A percentile compares a stretch with the other conserved stretches of the same genome.
These are phyloP conservation scores for Trypoxylon attenuatum DNA, from an alignment of 2,888 invertebrate genomes.

Conservation along the genomic window DNA sequence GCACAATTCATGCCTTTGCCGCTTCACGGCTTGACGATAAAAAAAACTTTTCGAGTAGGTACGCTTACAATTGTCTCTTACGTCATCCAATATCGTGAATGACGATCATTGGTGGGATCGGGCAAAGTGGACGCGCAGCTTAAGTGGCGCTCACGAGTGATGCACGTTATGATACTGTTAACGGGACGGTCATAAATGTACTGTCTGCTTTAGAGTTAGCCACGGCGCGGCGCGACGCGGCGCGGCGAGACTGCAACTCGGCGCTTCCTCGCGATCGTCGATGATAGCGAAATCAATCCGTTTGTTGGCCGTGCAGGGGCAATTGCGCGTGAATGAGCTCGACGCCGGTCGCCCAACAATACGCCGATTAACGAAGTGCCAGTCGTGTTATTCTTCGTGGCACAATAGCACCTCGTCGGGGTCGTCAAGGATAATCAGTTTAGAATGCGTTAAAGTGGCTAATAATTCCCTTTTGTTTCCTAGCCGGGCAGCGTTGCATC, in stretches of 20 bases:
- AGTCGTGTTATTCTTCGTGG: slow-evolving; percentile 57
- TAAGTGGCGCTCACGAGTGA: not conserved
- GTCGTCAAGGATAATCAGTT: slow-evolving; percentile 57
- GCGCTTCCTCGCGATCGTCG: slow-evolving; percentile 9
- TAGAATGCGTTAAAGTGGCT: slow-evolving; percentile 62
- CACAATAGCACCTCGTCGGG: slow-evolving; percentile 56
- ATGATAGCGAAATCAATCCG: slow-evolving; percentile 60
- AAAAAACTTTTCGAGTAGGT: not conserved
- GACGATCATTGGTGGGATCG: not conserved
- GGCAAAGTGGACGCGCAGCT: not conserved
- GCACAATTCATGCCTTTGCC: not conserved
- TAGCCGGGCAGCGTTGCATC: slow-evolving; percentile 28
- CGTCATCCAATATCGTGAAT: not conserved
- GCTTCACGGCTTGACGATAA: not conserved
- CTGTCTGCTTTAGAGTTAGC: not conserved
- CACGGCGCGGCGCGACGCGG: too few relatives aligned
- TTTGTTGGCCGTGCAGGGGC: slow-evolving; percentile 48
- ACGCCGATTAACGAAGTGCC: slow-evolving; percentile 65
- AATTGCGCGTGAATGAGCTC: slow-evolving; percentile 30
- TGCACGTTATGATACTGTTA: not conserved
- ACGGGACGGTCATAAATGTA: not conserved
- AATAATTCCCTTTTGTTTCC: slow-evolving; percentile 65
- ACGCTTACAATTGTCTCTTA: too few relatives aligned
- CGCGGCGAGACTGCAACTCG: not conserved
- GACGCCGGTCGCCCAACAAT: slow-evolving; percentile 54